A percentile compares a stretch with the other conserved stretches of the same genome.
Conservation (phyloP, 1,140 invertebrate genomes). For the Sycophaga agraensis region DNA sequence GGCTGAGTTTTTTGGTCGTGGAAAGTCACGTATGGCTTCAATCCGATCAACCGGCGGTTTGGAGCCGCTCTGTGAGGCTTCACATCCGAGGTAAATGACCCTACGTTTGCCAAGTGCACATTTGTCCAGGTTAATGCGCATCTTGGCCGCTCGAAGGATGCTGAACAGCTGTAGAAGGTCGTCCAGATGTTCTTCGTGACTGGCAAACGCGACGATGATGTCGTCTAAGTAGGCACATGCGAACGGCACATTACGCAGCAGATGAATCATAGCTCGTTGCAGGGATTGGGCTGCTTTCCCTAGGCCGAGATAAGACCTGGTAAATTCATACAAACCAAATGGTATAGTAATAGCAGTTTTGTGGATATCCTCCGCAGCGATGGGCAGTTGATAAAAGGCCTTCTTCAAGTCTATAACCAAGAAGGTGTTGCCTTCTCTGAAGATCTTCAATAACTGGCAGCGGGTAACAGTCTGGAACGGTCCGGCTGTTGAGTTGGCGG, state of each 20-base stretch:
- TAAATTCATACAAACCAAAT: slow-evolving; percentile 24
- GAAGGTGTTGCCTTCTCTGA: too few species aligned
- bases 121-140: not conserved
- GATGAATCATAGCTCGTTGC: not conserved
- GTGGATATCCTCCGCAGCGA: too few species aligned
- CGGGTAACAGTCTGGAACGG: too few species aligned
- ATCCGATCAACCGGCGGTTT: slow-evolving; percentile 24
- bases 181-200: not conserved
- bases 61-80: not conserved
- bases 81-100: slow-evolving; percentile 41
- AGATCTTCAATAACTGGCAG: too few species aligned
- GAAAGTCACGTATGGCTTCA: slow-evolving; percentile 26
- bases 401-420: too few species aligned
- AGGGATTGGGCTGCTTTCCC: slow-evolving; percentile 33
- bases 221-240: not conserved
- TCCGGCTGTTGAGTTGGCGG: too few species aligned
- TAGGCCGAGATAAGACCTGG: slow-evolving; percentile 27
- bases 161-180: not conserved
- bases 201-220: slow-evolving; percentile 34
- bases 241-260: not conserved
- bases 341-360: slow-evolving; percentile 39
- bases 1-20: slow-evolving; percentile 26
- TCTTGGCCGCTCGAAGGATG: not conserved
- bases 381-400: too few species aligned
- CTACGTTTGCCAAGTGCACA: slow-evolving; percentile 16